Percentiles rank a stretch among this genome's conserved stretches.
Evolutionary conservation across 2,888 invertebrate species (phyloP).

Genomic region (Helobdella robusta): DNA sequence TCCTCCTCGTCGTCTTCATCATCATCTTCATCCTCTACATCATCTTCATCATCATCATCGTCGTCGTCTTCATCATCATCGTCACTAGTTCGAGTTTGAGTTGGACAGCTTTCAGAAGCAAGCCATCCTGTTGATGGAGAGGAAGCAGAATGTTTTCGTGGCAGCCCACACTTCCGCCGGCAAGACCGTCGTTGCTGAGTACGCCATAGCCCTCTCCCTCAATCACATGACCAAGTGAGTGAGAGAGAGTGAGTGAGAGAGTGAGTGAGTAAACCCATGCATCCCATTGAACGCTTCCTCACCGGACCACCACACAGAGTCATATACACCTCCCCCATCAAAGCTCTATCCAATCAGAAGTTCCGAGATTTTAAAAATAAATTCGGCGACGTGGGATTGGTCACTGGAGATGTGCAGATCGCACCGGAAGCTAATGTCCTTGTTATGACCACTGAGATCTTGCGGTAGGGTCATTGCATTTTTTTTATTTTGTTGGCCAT

Average conservation of each 20-base stretch:
- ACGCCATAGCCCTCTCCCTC: slow-evolving; percentile 89
- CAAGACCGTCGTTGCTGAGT: slow-evolving; percentile 98
- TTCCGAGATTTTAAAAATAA: slow-evolving; percentile 88
- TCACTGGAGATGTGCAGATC: slow-evolving; percentile 72
- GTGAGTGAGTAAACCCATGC: not conserved
- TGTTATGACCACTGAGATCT: slow-evolving; percentile 98
- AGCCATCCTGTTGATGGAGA: slow-evolving; percentile 85
- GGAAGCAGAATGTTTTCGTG: slow-evolving; percentile 88
- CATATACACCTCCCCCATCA: slow-evolving; percentile 97
- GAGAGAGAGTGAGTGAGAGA: not conserved
- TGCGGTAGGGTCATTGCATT: too few species aligned
- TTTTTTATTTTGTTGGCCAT: too few species aligned
- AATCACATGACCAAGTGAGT: slow-evolving; percentile 65
- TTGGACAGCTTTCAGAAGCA: slow-evolving; percentile 94
- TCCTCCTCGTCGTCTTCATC: too few species aligned
- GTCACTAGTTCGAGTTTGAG: slow-evolving; percentile 61
- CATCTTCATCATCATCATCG: too few species aligned
- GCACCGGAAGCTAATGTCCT: slow-evolving; percentile 85
- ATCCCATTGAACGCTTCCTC: not conserved
- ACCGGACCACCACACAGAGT: slow-evolving; percentile 37
- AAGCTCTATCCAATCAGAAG: slow-evolving; percentile 96
- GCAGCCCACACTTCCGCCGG: slow-evolving; percentile 95
- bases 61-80: too few species aligned
- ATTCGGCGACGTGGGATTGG: slow-evolving; percentile 56
- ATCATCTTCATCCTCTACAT: too few species aligned